phyloP scores from a whole-genome alignment of 2,113 vertebrate genomes.

The Epinephelus fuscoguttatus region DNA sequence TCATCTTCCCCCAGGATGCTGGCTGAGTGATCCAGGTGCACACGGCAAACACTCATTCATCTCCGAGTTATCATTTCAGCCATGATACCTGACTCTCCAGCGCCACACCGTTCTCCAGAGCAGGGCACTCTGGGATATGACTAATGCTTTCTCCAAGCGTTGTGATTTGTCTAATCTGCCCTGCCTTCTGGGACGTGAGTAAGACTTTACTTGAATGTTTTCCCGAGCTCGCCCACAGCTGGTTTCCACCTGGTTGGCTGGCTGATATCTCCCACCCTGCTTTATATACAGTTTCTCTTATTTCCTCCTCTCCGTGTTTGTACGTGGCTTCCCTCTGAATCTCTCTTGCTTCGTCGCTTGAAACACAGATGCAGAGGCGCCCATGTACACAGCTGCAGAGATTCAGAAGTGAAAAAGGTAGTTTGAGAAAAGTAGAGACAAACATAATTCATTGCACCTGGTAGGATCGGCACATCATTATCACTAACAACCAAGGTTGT shows the following conservation, averaged over 20 bases:
- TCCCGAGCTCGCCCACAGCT: slow-evolving; percentile 61
- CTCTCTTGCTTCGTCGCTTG: slow-evolving; percentile 25
- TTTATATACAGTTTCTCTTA: slow-evolving; percentile 22
- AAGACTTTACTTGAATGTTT: slow-evolving; percentile 66
- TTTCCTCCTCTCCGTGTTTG: slow-evolving; percentile 11
- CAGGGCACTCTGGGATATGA: slow-evolving; percentile 69
- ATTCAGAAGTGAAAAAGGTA: slow-evolving; percentile 4
- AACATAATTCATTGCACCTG: slow-evolving; percentile 52
- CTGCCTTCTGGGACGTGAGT: slow-evolving; percentile 65
- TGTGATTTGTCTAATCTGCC: slow-evolving; percentile 70
- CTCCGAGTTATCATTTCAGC: slow-evolving; percentile 71
- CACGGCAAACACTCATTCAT: slow-evolving; percentile 72
- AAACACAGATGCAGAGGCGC: slow-evolving; percentile 40
- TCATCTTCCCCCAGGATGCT: slow-evolving; percentile 64
- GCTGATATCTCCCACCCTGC: slow-evolving; percentile 50
- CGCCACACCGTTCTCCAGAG: slow-evolving; percentile 58
- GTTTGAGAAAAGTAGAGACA: slow-evolving; percentile 33
- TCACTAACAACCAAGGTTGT: slow-evolving; percentile 50
- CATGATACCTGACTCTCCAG: slow-evolving; percentile 71
- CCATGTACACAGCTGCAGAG: slow-evolving; percentile 33
- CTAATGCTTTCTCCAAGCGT: slow-evolving; percentile 66
- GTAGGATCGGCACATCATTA: slow-evolving; percentile 52
- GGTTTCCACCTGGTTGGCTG: slow-evolving; percentile 66
- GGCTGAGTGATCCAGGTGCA: slow-evolving; percentile 71
- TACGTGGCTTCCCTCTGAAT: slow-evolving; percentile 43